A percentile compares a stretch with the other conserved stretches of the same genome.
phyloP scores from a whole-genome alignment of 1,140 invertebrate species.

The Myzus persicae region DNA sequence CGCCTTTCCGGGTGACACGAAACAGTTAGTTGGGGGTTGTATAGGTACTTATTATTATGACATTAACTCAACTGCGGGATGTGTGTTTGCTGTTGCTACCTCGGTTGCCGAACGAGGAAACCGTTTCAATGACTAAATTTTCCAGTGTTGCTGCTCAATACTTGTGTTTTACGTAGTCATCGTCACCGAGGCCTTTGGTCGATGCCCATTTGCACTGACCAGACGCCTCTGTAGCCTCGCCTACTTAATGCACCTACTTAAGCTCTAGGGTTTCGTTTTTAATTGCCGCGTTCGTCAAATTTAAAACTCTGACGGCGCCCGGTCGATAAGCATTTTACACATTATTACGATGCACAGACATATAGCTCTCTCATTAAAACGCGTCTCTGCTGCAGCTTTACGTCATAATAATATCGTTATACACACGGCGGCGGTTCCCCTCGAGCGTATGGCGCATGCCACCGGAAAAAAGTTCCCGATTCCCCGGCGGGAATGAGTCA shows the following conservation, averaged over 20 bases:
- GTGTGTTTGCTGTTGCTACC: background rate
- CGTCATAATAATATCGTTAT: background rate
- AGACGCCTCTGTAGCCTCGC: background rate
- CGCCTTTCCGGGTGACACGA: background rate
- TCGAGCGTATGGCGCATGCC: background rate
- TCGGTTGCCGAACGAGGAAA: too few relatives aligned
- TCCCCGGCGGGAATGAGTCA: conserved; percentile 49
- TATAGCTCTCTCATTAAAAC: conserved; percentile 29
- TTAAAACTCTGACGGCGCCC: background rate
- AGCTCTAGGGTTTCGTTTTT: background rate
- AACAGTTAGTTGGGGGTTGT: background rate
- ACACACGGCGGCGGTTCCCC: background rate
- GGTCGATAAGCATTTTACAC: background rate
- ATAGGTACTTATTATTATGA: background rate
- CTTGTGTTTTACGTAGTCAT: background rate
- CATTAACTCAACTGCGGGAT: background rate
- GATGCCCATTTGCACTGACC: too few relatives aligned
- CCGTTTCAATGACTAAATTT: background rate
- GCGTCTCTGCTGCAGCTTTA: background rate
- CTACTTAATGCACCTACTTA: background rate
- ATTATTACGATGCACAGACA: background rate
- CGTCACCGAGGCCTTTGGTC: background rate
- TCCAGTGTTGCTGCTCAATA: background rate
- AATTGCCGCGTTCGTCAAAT: background rate
- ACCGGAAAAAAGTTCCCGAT: conserved; percentile 21